Evolutionary conservation across 2,113 vertebrate genomes (phyloP).

Genomic region (human): DNA sequence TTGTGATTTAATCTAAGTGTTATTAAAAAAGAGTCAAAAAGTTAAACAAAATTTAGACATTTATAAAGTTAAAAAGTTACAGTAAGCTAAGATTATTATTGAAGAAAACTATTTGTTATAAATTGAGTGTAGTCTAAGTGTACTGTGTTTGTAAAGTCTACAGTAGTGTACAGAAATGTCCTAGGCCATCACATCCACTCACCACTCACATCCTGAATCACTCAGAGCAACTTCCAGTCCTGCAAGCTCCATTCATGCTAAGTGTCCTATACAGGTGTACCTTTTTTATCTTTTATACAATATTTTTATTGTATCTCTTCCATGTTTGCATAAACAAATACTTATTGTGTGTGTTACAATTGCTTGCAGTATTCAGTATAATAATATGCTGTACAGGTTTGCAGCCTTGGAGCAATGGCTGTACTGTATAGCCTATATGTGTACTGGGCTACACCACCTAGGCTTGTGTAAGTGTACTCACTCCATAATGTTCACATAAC

Average conservation of each 20-base stretch:
- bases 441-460: background rate
- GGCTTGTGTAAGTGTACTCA: background rate
- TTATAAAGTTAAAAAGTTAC: background rate
- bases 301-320: background rate
- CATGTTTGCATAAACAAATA: background rate
- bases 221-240: background rate
- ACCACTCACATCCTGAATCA: background rate
- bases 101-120: background rate
- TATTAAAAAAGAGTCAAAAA: background rate
- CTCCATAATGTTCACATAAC: background rate
- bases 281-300: background rate
- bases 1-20: background rate
- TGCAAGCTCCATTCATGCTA: background rate
- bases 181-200: background rate
- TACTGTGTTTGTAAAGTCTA: background rate
- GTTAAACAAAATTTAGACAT: background rate
- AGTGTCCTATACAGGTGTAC: background rate
- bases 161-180: fast-evolving
- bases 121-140: background rate
- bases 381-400: background rate
- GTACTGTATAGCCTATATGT: background rate
- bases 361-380: background rate
- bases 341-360: background rate
- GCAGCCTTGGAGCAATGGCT: background rate
- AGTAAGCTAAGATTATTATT: background rate